phyloP scores from a whole-genome alignment of 2,888 invertebrate genomes.

The Sicus ferrugineus region DNA sequence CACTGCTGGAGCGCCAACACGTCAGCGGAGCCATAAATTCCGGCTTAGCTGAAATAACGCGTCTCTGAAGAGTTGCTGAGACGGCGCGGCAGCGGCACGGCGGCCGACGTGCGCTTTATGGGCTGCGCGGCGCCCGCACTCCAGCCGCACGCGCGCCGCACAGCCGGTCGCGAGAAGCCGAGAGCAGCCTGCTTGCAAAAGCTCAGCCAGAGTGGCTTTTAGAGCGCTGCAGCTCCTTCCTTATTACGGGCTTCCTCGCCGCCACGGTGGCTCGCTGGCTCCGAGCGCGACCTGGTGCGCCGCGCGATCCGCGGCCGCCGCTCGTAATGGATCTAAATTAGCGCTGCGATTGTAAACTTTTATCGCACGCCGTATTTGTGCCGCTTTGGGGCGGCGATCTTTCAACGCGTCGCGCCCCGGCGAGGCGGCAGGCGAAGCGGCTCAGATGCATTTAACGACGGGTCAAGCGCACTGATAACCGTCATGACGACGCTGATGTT shows the following conservation, averaged over 20 bases:
- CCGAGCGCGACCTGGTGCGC: background rate
- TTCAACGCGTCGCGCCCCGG: no score
- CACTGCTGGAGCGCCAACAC: background rate
- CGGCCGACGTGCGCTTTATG: background rate
- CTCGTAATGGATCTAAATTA: slow-evolving; percentile 18
- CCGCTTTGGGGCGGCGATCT: background rate
- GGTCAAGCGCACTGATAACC: background rate
- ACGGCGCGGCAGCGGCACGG: background rate
- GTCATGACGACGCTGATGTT: background rate
- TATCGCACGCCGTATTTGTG: background rate
- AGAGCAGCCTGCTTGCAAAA: background rate
- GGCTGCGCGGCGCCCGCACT: background rate
- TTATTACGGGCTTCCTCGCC: background rate
- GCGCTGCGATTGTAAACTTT: slow-evolving; percentile 10
- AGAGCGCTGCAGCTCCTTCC: background rate
- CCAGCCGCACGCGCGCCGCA: background rate
- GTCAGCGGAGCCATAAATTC: background rate
- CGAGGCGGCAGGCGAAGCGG: background rate
- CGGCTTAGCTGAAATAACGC: background rate
- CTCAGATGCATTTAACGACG: slow-evolving; percentile 6
- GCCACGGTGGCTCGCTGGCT: background rate
- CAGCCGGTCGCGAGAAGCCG: background rate
- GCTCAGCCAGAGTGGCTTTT: background rate
- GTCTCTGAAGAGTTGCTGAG: background rate
- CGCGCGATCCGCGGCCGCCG: background rate